Base-by-base conservation (phyloP, 2,113 vertebrate species). In the Triplophysa siluroides region DNA sequence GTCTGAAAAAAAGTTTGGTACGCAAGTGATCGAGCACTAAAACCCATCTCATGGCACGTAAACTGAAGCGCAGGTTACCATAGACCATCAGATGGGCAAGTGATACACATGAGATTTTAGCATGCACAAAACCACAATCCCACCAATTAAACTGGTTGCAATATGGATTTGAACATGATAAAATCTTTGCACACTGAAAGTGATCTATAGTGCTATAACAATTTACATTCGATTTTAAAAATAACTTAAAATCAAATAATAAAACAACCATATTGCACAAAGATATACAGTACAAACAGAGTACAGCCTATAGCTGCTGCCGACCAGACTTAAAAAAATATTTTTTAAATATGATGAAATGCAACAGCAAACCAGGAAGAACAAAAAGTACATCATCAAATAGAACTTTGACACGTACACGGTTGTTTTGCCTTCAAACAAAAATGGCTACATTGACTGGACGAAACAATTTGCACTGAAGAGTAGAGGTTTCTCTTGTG, bases 381-480 rank as follows among this genome's bases (percentile, higher is more conserved):
- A 9, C 8, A 50, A 79, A 71, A 11, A 12, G 76, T 81, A 77
- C 60, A 47, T 45, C 19, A 68, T 33, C 52, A 65, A 76, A 76
- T 80, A 84, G 83, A 87, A 54, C 84, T 83, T 52, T 73, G 11
- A n/a, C n/a, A n/a, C n/a, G n/a, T n/a, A n/a, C n/a, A n/a, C n/a
- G n/a, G n/a, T n/a, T n/a, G n/a, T n/a, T n/a, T n/a, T n/a, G n/a
- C n/a, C n/a, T n/a, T n/a, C 90, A 79, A 82, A 78, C 76, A 45
- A 38, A 79, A 90, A 91, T 76, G 87, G 87, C 90, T 94, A 93
- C 91, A 91, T 92, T 89, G 87, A 92, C 92, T 89, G 83, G 61
- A 89, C 81, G 86, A 85, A 90, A 92, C 68, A 13, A 88, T 91
- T 93, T 92, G 87, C 89, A 86, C 87, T 16, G 2, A 92, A 90